These are phyloP conservation scores for Rhynchonycteris naso DNA, from an alignment of 2,797 vertebrate species.

Conservation along the genomic window DNA sequence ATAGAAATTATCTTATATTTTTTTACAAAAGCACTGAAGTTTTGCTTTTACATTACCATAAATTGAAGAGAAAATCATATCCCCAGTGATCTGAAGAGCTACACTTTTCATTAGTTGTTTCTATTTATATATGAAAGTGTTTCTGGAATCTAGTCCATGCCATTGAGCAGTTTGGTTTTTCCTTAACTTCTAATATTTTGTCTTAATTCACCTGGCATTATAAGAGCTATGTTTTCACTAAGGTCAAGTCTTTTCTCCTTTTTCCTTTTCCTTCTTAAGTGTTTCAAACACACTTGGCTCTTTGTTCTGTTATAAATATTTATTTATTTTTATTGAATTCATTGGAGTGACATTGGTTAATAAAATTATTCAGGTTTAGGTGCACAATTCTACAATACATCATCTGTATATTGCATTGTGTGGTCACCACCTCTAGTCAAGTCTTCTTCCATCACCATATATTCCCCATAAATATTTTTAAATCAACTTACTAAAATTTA, in stretches of 20 bases:
- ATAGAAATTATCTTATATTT: not conserved
- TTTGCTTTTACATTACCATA: not conserved
- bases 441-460: too few relatives aligned
- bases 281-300: not conserved
- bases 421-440: too few relatives aligned
- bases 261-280: not conserved
- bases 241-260: not conserved
- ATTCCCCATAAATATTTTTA: not conserved
- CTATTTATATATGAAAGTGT: not conserved
- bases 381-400: too few relatives aligned
- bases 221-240: not conserved
- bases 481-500: not conserved
- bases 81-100: not conserved
- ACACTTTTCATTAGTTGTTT: not conserved
- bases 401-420: too few relatives aligned
- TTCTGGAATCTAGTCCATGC: not conserved
- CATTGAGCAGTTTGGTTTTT: not conserved
- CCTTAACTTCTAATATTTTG: not conserved
- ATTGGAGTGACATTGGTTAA: too few relatives aligned
- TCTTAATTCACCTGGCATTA: not conserved
- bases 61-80: not conserved
- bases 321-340: not conserved
- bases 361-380: too few relatives aligned
- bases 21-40: not conserved
- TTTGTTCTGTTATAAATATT: constrained; percentile 16